Base-by-base conservation (phyloP, 2,888 invertebrate species). In the Cataglyphis albicans region DNA sequence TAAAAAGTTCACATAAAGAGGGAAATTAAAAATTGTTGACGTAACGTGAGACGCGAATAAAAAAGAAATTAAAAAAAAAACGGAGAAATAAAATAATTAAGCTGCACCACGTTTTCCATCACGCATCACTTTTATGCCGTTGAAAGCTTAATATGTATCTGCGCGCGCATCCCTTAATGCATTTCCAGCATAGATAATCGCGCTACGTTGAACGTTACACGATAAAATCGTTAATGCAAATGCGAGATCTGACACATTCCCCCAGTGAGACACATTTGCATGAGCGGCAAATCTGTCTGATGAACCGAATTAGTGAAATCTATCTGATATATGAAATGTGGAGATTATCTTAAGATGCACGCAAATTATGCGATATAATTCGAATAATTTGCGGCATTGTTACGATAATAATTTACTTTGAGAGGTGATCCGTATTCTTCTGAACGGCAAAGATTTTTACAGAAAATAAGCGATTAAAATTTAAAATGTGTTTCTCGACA, bases 181-280 rank as follows among this genome's bases (percentile, higher is more conserved):
- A 68, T 38, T 55, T 67, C 55, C 29, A 68, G 9, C 29, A 57
- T 6, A 32, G 76, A 68, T 76, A 76, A 76, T 68, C 29, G 4
- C 15, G 68, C 38, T 59, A 63, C 29, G 48, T 48, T 67, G 67
- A 35, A 18, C 55, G 38, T 55, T 76, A 52, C 55, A 67, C 55
- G 76, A 76, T 76, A 76, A 76, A 68, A 76, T 76, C 57, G 41
- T 68, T 76, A 76, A 76, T 76, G 75, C 55, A 65, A 75, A 75
- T 65, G 75, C 52, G 48, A 75, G 67, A 76, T 76, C 29, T 55
- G 67, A 59, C 65, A 55, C n/a, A 57, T 67, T 57, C 25, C 55
- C 41, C 32, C n/a, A 29, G n/a, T 38, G 55, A 57, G 41, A 57
- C 15, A 76, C 67, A 68, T 76, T 76, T 57, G 57, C 68, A 15